Conservation (phyloP, 2,888 invertebrate genomes). For the Molanna angustata region DNA sequence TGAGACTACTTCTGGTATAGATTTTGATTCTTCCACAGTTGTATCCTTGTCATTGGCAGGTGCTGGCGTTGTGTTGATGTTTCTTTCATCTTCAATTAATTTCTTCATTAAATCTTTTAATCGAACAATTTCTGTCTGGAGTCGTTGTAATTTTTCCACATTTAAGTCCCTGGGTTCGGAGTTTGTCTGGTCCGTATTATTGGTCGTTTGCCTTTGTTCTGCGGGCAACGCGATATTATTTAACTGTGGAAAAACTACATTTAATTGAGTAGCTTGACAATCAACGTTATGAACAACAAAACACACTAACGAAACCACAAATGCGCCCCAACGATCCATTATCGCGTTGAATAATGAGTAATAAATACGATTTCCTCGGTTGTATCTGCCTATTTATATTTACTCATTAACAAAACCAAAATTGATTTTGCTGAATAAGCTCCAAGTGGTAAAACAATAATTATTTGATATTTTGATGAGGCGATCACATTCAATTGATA, state of each 20-base stretch:
- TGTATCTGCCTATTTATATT: too few relatives aligned
- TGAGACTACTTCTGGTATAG: too few relatives aligned
- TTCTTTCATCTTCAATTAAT: slow-evolving; percentile 2
- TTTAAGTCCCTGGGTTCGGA: background rate
- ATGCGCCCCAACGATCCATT: background rate
- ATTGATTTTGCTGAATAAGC: too few relatives aligned
- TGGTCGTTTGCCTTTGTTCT: background rate
- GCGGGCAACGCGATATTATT: slow-evolving; percentile 1
- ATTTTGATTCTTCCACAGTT: too few relatives aligned
- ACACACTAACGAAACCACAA: background rate
- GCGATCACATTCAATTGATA: too few relatives aligned
- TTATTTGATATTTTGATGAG: too few relatives aligned
- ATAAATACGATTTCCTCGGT: too few relatives aligned
- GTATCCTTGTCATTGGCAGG: too few relatives aligned
- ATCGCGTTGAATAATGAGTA: too few relatives aligned
- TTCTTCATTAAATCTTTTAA: slow-evolving; percentile 12
- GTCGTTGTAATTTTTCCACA: background rate
- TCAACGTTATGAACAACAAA: background rate
- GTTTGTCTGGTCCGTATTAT: background rate
- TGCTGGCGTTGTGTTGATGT: background rate
- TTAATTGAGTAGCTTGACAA: slow-evolving; percentile 17
- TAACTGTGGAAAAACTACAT: slow-evolving; percentile 26
- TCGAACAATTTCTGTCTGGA: slow-evolving; percentile 19
- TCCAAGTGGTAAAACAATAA: too few relatives aligned
- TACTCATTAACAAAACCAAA: too few relatives aligned